Evolutionary conservation across 2,113 vertebrate genomes (phyloP).

Genomic region (Dolichotis patagonum): DNA sequence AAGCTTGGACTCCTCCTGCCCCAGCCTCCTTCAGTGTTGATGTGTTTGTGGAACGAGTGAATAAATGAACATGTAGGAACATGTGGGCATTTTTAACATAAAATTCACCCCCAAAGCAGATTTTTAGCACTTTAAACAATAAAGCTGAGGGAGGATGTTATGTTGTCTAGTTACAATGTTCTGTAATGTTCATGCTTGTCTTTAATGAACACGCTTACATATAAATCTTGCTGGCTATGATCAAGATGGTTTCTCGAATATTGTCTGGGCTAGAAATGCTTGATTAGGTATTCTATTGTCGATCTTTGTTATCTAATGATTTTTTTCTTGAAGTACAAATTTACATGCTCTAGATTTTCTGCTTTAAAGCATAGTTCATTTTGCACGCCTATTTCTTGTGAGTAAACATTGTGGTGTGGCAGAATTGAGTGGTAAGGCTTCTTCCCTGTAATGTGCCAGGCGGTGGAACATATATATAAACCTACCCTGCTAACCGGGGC

Average conservation of each 20-base stretch:
- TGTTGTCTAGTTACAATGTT: not conserved
- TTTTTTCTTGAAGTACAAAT: not conserved
- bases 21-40: not conserved
- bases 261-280: not conserved
- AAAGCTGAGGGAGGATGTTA: not conserved
- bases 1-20: not conserved
- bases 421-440: not conserved
- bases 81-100: not conserved
- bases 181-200: not conserved
- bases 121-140: not conserved
- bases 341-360: not conserved
- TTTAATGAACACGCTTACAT: not conserved
- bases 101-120: not conserved
- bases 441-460: not conserved
- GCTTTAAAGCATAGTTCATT: not conserved
- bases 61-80: not conserved
- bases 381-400: not conserved
- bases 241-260: not conserved
- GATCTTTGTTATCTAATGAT: not conserved
- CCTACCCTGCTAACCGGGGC: not conserved
- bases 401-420: not conserved
- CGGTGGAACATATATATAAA: fast-evolving
- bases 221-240: not conserved
- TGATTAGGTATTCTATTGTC: not conserved
- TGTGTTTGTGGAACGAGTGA: not conserved